Conservation (phyloP, 2,797 vertebrate species). For the Chaenodraco wilsoni region DNA sequence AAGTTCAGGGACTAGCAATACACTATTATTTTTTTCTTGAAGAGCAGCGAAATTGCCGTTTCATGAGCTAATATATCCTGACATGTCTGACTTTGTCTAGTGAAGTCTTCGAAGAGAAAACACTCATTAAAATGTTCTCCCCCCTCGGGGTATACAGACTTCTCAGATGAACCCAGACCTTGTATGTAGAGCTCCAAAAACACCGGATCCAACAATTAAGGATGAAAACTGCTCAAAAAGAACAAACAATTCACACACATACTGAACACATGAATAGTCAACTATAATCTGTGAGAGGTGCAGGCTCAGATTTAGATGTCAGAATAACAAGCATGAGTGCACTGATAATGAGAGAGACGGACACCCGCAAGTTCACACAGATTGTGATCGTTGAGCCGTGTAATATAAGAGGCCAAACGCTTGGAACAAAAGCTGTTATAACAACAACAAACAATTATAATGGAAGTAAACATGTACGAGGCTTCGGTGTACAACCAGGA, state of each 20-base stretch:
- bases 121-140: too few relatives aligned
- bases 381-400: background rate
- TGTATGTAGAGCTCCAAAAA: background rate
- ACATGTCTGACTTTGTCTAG: background rate
- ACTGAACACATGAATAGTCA: slow-evolving; percentile 2
- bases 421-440: slow-evolving; percentile 3
- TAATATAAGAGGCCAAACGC: background rate
- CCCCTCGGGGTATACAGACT: too few relatives aligned
- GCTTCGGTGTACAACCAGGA: background rate
- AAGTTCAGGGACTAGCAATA: background rate
- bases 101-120: too few relatives aligned
- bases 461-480: slow-evolving; percentile 6
- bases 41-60: background rate
- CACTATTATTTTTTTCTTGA: background rate
- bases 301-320: slow-evolving; percentile 12
- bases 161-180: background rate
- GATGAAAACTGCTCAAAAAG: background rate
- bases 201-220: background rate
- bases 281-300: slow-evolving; percentile 37
- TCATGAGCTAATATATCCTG: background rate
- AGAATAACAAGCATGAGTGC: slow-evolving; percentile 28
- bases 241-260: background rate
- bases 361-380: background rate
- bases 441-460: background rate
- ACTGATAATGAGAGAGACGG: background rate